Base-by-base conservation (phyloP, 1,140 invertebrate species). In the Aphaenogaster ashmeadi region DNA sequence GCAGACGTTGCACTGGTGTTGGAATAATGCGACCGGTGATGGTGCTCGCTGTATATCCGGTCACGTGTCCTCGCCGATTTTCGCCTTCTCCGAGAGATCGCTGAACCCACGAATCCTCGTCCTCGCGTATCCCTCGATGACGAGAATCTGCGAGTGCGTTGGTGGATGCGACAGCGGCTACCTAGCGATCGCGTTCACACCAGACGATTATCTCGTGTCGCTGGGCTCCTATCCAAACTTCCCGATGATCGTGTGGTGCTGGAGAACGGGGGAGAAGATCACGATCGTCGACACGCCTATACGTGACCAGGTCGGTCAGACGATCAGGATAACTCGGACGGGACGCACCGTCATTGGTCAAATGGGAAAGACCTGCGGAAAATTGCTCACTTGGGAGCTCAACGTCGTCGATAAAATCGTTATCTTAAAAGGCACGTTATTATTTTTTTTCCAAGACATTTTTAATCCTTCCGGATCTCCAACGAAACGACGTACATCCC, bases 241-340 rank as follows among this genome's bases (percentile, higher is more conserved):
- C 86, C 15, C 67, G 1, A 52, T 95, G 33, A 93, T 86, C 13
- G 52, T 96, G 6, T 96, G 95, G 95, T 91, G 79, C 2, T 96
- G 95, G 95, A 94, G 92, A 91, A 95, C 90, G 0, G 95, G 94
- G 0, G 87, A 92, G 18, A 94, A 93, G 62, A 75, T 96, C 1
- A 52, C 44, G 7, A 69, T 60, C 0, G 74, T 93, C 2, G 33
- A 87, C 5, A 94, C 95, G 0, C 6, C 15, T 0, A 90, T 95
- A n/a, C 79, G 74, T 0, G 94, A 95, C 75, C 41, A 88, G 0
- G 80, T 92, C 36, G 92, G 89, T 6, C 94, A 95, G 74, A 81
- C 78, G 2, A 75, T 95, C 0, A 89, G 78, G 18, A 77, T 92
- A 6, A 92, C 86, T 33, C 81, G 79, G 2, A 15, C 18, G 0